Evolutionary conservation across 2,113 vertebrate species (phyloP).

Genomic region (Danio rerio): DNA sequence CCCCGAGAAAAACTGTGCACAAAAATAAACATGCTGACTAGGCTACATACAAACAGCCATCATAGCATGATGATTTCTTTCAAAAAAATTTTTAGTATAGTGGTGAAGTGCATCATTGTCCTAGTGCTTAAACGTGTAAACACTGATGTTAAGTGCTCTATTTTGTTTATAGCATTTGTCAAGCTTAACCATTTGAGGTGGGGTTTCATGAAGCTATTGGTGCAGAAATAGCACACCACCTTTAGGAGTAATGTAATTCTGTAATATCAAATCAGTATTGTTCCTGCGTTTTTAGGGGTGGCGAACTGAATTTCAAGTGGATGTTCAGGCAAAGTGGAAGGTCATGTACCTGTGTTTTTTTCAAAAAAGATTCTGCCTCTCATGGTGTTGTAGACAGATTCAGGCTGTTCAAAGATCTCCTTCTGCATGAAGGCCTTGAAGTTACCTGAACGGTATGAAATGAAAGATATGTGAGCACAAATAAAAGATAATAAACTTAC

Average conservation of each 20-base stretch:
- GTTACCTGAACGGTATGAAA: slow-evolving; percentile 78
- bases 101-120: too few species aligned
- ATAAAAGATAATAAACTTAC: too few species aligned
- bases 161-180: too few species aligned
- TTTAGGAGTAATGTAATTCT: neutral
- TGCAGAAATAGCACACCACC: neutral
- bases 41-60: too few species aligned
- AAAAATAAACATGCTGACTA: slow-evolving; percentile 7
- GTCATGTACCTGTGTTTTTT: slow-evolving; percentile 81
- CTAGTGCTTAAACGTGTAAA: neutral
- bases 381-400: slow-evolving; percentile 96
- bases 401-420: slow-evolving; percentile 97
- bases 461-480: neutral
- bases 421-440: slow-evolving; percentile 98
- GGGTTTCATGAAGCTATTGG: neutral
- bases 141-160: neutral
- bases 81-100: too few species aligned
- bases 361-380: slow-evolving; percentile 95
- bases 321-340: neutral
- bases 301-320: neutral
- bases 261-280: neutral
- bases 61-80: too few species aligned
- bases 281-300: neutral
- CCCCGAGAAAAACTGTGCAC: slow-evolving; percentile 86
- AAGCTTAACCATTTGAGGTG: neutral